Evolutionary conservation across 2,113 vertebrate genomes (phyloP).

Genomic region (Bos taurus): ARS-UCD2.0 NC_037348.1:16550001-16550500

Average conservation of each 20-base stretch:
- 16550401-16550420: too few relatives aligned
- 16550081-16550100: not conserved
- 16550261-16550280: not conserved
- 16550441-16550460: not conserved
- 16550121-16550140: too few relatives aligned
- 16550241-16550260: not conserved
- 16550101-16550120: not conserved
- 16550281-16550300: fast-evolving
- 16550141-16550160: not conserved
- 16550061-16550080: not conserved
- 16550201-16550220: not conserved
- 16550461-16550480: not conserved
- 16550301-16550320: not conserved
- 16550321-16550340: not conserved
- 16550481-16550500: not conserved
- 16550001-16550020: not conserved
- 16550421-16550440: not conserved
- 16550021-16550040: not conserved
- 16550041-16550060: not conserved
- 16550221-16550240: not conserved
- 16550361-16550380: not conserved
- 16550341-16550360: not conserved
- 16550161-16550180: not conserved
- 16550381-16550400: too few relatives aligned
- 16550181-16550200: not conserved